These are phyloP conservation scores for Lasioglossum leucozonium DNA, from an alignment of 2,888 invertebrate genomes.

Conservation along the genomic window DNA sequence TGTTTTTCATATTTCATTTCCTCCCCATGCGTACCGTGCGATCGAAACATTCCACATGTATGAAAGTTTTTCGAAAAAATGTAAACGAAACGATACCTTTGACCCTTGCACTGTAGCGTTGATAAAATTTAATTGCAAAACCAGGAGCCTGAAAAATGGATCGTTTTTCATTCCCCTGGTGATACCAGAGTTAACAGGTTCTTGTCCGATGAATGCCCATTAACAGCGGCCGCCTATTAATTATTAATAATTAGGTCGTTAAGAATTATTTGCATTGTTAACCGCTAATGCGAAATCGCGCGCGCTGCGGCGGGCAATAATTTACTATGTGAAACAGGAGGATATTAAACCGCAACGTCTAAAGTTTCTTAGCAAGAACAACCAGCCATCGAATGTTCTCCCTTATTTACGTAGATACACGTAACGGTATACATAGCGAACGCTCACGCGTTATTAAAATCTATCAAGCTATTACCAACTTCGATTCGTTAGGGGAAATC, in stretches of 20 bases:
- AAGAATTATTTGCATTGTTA: background rate
- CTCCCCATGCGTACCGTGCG: too few relatives aligned
- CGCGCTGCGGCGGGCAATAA: background rate
- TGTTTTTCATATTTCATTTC: too few relatives aligned
- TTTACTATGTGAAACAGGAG: constrained; percentile 35
- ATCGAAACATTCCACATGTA: too few relatives aligned
- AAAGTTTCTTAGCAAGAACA: constrained; percentile 67
- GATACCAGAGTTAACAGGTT: background rate
- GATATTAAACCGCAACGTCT: constrained; percentile 64
- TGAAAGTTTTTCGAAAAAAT: too few relatives aligned
- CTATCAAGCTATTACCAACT: constrained; percentile 14
- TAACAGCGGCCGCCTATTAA: background rate
- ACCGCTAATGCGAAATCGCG: background rate
- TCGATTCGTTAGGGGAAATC: constrained; percentile 4
- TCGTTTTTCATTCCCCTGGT: background rate
- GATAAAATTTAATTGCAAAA: background rate
- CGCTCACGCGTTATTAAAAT: constrained; percentile 13
- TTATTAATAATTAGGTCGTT: background rate
- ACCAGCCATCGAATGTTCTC: background rate
- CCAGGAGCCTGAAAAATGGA: background rate
- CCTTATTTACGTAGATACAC: constrained; percentile 15
- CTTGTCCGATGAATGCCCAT: background rate
- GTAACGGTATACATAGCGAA: background rate
- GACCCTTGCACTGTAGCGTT: too few relatives aligned
- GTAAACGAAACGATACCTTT: too few relatives aligned